These are phyloP conservation scores for Falco punctatus DNA, from an alignment of 2,113 vertebrate species.

Conservation along the genomic window DNA sequence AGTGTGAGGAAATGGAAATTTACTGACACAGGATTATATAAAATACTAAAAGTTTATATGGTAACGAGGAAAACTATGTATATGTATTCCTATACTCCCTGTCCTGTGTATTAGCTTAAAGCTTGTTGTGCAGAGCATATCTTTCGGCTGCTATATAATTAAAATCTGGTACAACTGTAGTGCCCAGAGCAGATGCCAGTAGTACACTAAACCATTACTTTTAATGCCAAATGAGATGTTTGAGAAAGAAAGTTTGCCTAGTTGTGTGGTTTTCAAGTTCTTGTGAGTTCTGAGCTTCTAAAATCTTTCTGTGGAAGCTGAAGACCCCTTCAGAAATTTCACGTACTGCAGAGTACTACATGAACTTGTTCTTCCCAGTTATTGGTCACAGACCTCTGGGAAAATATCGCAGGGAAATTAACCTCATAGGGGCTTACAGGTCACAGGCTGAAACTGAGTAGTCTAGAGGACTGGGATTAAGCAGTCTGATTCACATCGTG, in stretches of 20 bases:
- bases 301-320: neutral
- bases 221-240: neutral
- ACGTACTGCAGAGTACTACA: neutral
- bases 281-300: neutral
- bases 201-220: neutral
- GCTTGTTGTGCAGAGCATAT: neutral
- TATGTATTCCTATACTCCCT: neutral
- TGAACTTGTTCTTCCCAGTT: neutral
- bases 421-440: neutral
- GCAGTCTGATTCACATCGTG: neutral
- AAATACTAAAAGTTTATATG: neutral
- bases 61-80: neutral
- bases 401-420: neutral
- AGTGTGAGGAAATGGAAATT: neutral
- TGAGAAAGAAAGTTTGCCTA: neutral
- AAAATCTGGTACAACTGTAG: neutral
- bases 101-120: neutral
- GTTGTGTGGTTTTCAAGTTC: neutral
- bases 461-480: neutral
- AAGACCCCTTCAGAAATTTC: neutral
- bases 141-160: neutral
- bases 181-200: neutral
- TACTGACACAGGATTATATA: neutral
- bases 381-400: neutral
- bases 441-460: neutral